Percentiles rank a stretch among this genome's conserved stretches.
Evolutionary conservation across 2,113 vertebrate genomes (phyloP).

Genomic region (Lophura nycthemera): DNA sequence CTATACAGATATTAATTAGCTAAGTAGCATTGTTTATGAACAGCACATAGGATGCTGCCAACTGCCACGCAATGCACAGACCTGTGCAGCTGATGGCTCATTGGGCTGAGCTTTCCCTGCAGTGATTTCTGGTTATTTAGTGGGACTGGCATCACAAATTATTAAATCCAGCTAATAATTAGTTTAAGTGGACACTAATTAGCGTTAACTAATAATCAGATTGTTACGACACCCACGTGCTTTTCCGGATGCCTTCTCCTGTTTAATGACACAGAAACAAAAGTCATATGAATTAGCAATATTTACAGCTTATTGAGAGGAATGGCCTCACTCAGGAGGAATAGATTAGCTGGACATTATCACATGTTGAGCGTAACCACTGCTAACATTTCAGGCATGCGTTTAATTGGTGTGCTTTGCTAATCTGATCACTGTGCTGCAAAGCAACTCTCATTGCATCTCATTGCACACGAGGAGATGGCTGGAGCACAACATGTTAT

Average conservation of each 20-base stretch:
- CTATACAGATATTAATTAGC: neutral
- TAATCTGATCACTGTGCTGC: neutral
- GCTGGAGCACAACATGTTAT: neutral
- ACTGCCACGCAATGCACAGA: neutral
- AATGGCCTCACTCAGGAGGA: conserved; percentile 5
- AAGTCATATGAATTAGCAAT: conserved; percentile 43
- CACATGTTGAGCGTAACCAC: neutral
- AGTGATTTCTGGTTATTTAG: neutral
- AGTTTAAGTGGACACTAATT: conserved; percentile 59
- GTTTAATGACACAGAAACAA: conserved; percentile 33
- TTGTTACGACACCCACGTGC: conserved; percentile 50
- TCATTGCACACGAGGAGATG: neutral
- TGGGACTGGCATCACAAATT: conserved; percentile 33
- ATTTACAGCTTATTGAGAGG: conserved; percentile 14
- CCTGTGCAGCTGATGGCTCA: neutral
- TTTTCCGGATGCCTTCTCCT: conserved; percentile 45
- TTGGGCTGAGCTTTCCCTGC: neutral
- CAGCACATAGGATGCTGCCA: fast-evolving
- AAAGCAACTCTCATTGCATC: neutral
- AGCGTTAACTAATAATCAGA: conserved; percentile 51
- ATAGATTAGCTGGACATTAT: neutral
- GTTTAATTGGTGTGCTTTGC: neutral
- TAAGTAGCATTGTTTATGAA: neutral
- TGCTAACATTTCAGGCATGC: neutral
- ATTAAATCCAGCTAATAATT: conserved; percentile 55